Percentiles rank a stretch among this genome's conserved stretches.
Conservation (phyloP, 2,797 vertebrate genomes). For the Onychomys arenicola region DNA sequence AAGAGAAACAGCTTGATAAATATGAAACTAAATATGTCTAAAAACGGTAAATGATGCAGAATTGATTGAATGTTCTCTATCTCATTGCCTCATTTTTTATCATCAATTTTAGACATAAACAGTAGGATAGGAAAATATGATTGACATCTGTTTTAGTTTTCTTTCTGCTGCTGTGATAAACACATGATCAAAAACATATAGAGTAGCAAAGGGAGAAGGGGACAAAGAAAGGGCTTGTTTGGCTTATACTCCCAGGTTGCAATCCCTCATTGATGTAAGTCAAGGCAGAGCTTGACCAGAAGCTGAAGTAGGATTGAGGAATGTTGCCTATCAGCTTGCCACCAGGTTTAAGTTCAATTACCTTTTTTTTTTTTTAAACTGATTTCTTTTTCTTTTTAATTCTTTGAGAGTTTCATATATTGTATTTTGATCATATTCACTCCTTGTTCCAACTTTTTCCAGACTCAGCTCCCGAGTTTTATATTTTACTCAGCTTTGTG, state of each 20-base stretch:
- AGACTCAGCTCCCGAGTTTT: neutral
- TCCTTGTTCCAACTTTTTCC: neutral
- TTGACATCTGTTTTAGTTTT: neutral
- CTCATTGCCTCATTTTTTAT: constrained; percentile 71
- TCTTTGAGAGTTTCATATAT: neutral
- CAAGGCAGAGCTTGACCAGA: neutral
- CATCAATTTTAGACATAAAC: constrained; percentile 8
- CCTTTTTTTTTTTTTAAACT: neutral
- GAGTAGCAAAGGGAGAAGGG: neutral
- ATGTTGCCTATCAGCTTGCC: neutral
- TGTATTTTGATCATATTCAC: neutral
- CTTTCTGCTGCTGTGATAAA: neutral
- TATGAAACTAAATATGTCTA: constrained; percentile 69
- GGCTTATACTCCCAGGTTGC: neutral
- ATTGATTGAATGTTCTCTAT: constrained; percentile 69
- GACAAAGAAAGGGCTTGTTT: neutral
- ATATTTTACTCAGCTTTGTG: no score
- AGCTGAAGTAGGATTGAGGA: neutral
- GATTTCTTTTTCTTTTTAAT: neutral
- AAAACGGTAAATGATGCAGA: constrained; percentile 62
- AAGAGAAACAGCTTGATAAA: constrained; percentile 32
- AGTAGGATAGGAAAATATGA: constrained; percentile 20
- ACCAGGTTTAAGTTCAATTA: neutral
- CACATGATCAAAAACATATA: neutral
- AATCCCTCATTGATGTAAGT: neutral